Evolutionary conservation across 2,797 vertebrate species (phyloP).

Genomic region (Amniataba percoides): DNA sequence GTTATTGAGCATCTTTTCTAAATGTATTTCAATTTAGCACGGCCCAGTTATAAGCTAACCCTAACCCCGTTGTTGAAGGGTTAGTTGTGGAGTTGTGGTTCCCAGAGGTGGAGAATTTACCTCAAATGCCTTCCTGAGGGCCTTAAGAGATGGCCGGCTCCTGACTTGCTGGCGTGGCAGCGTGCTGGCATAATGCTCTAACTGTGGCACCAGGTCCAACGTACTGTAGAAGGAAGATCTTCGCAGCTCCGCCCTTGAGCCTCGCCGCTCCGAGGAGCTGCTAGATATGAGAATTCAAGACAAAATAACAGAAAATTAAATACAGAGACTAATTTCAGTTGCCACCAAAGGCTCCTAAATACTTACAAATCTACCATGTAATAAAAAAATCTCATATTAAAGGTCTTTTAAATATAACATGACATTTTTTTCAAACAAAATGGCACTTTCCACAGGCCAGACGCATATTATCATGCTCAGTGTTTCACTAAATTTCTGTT

Average conservation of each 20-base stretch:
- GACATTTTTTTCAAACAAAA: no score
- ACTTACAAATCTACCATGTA: background rate
- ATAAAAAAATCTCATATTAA: background rate
- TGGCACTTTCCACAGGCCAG: background rate
- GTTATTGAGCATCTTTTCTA: background rate
- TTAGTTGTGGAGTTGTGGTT: no score
- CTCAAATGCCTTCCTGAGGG: conserved; percentile 70
- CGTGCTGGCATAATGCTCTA: conserved; percentile 78
- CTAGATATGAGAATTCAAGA: background rate
- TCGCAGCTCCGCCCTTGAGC: conserved; percentile 49
- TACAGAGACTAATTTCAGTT: background rate
- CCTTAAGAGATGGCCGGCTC: conserved; percentile 77
- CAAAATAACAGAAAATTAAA: background rate
- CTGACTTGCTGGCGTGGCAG: conserved; percentile 50
- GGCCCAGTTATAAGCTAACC: no score
- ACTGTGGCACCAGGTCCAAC: conserved; percentile 74
- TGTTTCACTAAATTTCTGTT: background rate
- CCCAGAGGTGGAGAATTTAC: conserved; percentile 49
- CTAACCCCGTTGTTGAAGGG: no score
- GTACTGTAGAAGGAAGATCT: conserved; percentile 82
- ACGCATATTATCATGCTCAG: background rate
- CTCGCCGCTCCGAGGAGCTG: conserved; percentile 37
- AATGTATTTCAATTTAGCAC: no score
- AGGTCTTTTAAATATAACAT: no score
- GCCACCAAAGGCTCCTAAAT: background rate